Evolutionary conservation across 37 sponge, comb jelly and placozoan genomes (phyloP), one percentile per base, ranked within the genome.

Genomic region (Lycopodina hypogea): DNA sequence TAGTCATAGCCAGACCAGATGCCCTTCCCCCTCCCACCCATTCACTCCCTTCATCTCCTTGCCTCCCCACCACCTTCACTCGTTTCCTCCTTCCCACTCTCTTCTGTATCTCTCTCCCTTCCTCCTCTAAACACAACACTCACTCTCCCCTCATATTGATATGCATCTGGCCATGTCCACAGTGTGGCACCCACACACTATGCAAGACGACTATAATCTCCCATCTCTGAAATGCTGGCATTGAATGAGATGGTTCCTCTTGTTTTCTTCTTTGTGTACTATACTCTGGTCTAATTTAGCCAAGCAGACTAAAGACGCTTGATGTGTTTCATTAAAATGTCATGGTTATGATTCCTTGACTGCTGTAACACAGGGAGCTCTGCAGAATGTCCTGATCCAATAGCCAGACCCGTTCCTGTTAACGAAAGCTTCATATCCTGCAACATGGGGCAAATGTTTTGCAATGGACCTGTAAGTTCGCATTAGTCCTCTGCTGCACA

Each of bases 291-390:
- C n/a, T n/a, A n/a, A n/a, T n/a, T n/a, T n/a, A n/a, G n/a, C n/a
- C n/a, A n/a, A n/a, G n/a, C n/a, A n/a, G n/a, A n/a, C n/a, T n/a
- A n/a, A n/a, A n/a, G n/a, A n/a, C n/a, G n/a, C n/a, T n/a, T n/a
- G n/a, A n/a, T n/a, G n/a, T n/a, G n/a, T n/a, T n/a, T n/a, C n/a
- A n/a, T n/a, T n/a, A n/a, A n/a, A n/a, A n/a, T n/a, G n/a, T n/a
- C n/a, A n/a, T n/a, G n/a, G n/a, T n/a, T n/a, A n/a, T 12, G 2
- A 12, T 21, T 77, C 85, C 88, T 84, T 87, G 63, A 87, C 85
- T 64, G 26, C n/a, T 41, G 9, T 59, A 19, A 1, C 51, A 89
- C 86, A 86, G 90, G 93, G n/a, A 74, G 40, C 6, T 61, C 37
- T 30, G 35, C 66, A 42, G 12, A 32, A 14, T 93, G 93, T 68